Evolutionary conservation across 1,140 invertebrate species (phyloP).

Genomic region (Drosophila insularis): DNA sequence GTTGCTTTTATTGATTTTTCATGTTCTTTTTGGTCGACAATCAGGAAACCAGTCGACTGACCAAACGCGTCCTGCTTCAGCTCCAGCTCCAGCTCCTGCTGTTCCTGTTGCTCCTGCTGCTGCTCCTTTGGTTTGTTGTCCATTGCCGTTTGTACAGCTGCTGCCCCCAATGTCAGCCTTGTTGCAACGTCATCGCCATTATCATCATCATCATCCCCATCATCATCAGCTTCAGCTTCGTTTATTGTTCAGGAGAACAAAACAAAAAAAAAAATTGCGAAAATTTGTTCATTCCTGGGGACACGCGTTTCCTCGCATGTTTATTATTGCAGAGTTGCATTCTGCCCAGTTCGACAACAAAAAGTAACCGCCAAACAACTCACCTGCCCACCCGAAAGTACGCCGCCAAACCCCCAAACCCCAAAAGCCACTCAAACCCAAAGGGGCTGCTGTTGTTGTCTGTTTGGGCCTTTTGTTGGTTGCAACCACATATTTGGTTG

Average conservation of each 20-base stretch:
- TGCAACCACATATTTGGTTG: slow-evolving; percentile 81
- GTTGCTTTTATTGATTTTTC: slow-evolving; percentile 71
- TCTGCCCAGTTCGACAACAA: slow-evolving; percentile 23
- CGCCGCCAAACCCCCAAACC: not conserved
- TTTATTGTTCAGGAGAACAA: slow-evolving; percentile 41
- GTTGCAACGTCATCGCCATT: slow-evolving; percentile 19
- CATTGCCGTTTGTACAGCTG: not conserved
- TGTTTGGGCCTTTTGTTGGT: slow-evolving; percentile 76
- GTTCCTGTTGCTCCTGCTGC: slow-evolving; percentile 38
- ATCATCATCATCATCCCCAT: slow-evolving; percentile 6
- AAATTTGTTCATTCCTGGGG: slow-evolving; percentile 23
- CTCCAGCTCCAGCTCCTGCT: slow-evolving; percentile 54
- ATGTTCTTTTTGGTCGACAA: slow-evolving; percentile 58
- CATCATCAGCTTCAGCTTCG: slow-evolving; percentile 33
- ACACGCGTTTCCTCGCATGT: slow-evolving; percentile 68
- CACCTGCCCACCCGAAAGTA: slow-evolving; percentile 42
- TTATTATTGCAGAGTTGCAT: slow-evolving; percentile 63
- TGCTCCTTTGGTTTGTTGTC: no score
- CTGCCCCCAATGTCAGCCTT: not conserved
- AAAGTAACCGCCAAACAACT: slow-evolving; percentile 66
- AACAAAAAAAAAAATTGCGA: not conserved
- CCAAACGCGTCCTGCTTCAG: slow-evolving; percentile 68
- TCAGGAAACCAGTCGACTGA: slow-evolving; percentile 74
- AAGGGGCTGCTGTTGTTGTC: slow-evolving; percentile 37
- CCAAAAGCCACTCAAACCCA: not conserved